Base-by-base conservation (phyloP, 2,113 vertebrate species). In the Calidris pygmaea region DNA sequence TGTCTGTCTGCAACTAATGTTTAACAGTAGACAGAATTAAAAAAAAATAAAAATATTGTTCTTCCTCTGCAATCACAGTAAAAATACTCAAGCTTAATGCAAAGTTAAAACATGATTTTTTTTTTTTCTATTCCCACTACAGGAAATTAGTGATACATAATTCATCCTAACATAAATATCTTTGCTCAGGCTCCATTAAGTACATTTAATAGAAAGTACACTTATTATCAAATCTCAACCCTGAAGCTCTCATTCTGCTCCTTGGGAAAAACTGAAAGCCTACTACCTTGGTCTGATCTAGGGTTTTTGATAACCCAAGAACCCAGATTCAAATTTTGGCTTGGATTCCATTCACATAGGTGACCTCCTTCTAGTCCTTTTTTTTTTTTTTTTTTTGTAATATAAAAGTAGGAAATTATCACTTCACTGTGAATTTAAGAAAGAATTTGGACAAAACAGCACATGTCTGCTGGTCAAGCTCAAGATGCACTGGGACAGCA, bases 111-210 rank as follows among this genome's bases (percentile, higher is more conserved):
- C 12, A 4, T 43, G 24, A 58, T 9, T 56, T 85, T 14, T n/a
- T 48, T 52, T 92, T 85, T 72, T 80, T 37, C 72, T 82, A 76
- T 87, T 95, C 77, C 77, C 45, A 79, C 71, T 73, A 75, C 66
- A 87, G 66, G 73, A 96, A 95, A 89, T 65, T 43, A 75, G 32
- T 76, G 70, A 84, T 73, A 75, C 89, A 89, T 92, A 92, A 92
- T 93, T 95, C 82, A 93, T 87, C n/a, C 43, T 71, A 90, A 63
- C 67, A 85, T 62, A 83, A 94, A 77, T 88, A 82, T 79, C 82
- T 85, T 66, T 88, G 60, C 70, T 30, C 3, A 6, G 73, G 67
- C 39, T 87, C 58, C 48, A 84, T 82, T 94, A 92, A 79, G 27
- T 73, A 76, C 29, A 29, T 93, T 93, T 90, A 85, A 73, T 53